Evolutionary conservation across 2,888 invertebrate genomes (phyloP).

Genomic region (Perizoma affinitatum): DNA sequence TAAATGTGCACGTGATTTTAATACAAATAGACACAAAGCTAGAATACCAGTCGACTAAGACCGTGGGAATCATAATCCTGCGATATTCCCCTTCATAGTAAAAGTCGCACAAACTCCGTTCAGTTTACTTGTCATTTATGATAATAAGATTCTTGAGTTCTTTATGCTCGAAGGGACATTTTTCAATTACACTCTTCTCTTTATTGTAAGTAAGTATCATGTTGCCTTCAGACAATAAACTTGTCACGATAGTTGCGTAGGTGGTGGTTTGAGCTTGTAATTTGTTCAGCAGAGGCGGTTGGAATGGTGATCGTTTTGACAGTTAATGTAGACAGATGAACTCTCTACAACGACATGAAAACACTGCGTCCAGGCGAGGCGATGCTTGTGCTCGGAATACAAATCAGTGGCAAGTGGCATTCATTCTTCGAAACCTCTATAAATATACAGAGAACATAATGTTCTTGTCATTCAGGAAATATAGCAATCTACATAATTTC

Average conservation of each 20-base stretch:
- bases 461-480: constrained; percentile 24
- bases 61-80: constrained; percentile 38
- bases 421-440: constrained; percentile 32
- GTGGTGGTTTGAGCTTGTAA: constrained; percentile 54
- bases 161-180: constrained; percentile 26
- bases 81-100: constrained; percentile 40
- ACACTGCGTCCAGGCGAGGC: constrained; percentile 27
- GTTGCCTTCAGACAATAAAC: constrained; percentile 53
- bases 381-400: constrained; percentile 30
- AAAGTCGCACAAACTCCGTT: constrained; percentile 11
- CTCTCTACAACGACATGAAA: background rate
- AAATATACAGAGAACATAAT: constrained; percentile 25
- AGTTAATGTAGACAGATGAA: constrained; percentile 17
- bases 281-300: constrained; percentile 38
- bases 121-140: constrained; percentile 23
- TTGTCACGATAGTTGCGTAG: constrained; percentile 64
- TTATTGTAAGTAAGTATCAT: constrained; percentile 34
- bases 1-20: background rate
- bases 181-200: constrained; percentile 26
- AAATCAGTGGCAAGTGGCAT: constrained; percentile 30
- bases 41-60: constrained; percentile 14
- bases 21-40: background rate
- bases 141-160: constrained; percentile 30
- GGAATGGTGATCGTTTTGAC: constrained; percentile 53
- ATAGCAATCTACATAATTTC: constrained; percentile 24